phyloP scores from a whole-genome alignment of 2,113 vertebrate species.

The Phylloscopus trochiloides region DNA sequence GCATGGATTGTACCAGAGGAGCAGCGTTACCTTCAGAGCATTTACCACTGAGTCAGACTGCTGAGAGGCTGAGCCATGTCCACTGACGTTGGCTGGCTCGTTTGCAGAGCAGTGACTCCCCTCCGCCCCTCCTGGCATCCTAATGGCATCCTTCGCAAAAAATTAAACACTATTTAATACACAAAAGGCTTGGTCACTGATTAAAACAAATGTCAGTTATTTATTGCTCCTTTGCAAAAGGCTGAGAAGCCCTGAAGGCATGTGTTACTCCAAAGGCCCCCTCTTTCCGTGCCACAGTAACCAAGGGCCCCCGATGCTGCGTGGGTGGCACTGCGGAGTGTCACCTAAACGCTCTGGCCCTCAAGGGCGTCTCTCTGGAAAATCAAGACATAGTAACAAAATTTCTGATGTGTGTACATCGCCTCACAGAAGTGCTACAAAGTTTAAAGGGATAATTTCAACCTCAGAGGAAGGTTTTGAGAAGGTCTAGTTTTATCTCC shows the following conservation, averaged over 20 bases:
- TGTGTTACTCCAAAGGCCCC: neutral
- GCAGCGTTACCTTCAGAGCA: slow-evolving; percentile 80
- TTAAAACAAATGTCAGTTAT: slow-evolving; percentile 32
- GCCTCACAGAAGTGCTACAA: neutral
- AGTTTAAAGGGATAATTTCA: neutral
- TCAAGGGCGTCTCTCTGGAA: neutral
- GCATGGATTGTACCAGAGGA: slow-evolving; percentile 44
- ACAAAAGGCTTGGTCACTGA: slow-evolving; percentile 59
- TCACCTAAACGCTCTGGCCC: neutral
- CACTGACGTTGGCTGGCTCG: slow-evolving; percentile 78
- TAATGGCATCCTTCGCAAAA: slow-evolving; percentile 79
- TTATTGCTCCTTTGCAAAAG: neutral
- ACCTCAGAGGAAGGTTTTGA: neutral
- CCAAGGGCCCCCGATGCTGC: accelerated
- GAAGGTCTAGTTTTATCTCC: neutral
- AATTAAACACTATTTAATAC: slow-evolving; percentile 80
- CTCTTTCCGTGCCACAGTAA: neutral
- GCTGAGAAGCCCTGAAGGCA: neutral
- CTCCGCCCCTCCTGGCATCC: slow-evolving; percentile 80
- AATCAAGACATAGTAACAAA: neutral
- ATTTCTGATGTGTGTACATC: neutral
- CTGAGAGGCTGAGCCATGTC: slow-evolving; percentile 77
- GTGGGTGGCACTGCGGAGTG: neutral
- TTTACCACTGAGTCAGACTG: slow-evolving; percentile 82
- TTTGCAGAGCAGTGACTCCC: slow-evolving; percentile 76